phyloP scores from a whole-genome alignment of 2,797 vertebrate genomes.

The Oceanodroma leucorhoa region DNA sequence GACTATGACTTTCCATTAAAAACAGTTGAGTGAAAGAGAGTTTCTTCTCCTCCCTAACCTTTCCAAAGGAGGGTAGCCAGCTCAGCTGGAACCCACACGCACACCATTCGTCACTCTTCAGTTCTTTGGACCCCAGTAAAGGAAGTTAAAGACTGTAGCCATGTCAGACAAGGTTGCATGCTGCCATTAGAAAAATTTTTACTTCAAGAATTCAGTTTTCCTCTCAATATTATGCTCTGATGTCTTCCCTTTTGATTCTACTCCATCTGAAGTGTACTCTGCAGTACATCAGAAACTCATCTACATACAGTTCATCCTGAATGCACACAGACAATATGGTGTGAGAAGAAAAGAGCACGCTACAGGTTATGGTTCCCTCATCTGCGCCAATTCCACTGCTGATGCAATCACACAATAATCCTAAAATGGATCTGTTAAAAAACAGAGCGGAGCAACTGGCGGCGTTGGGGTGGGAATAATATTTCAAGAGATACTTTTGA shows the following conservation, averaged over 20 bases:
- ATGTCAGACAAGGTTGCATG: background rate
- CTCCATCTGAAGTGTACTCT: background rate
- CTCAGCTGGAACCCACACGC: background rate
- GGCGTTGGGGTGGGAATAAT: background rate
- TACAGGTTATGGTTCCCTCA: background rate
- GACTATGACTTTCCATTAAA: background rate
- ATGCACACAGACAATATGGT: background rate
- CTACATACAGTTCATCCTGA: background rate
- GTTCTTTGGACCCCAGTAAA: too few species aligned
- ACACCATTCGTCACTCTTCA: fast-evolving
- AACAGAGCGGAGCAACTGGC: background rate
- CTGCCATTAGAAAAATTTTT: background rate
- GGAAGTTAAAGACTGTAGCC: background rate
- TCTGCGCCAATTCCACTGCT: background rate
- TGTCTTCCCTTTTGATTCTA: background rate
- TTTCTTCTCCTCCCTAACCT: background rate
- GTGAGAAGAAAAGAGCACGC: fast-evolving
- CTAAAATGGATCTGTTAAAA: background rate
- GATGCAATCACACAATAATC: background rate
- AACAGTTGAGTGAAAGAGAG: background rate
- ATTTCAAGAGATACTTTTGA: background rate
- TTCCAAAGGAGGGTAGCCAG: background rate
- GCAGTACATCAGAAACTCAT: background rate
- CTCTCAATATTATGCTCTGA: background rate
- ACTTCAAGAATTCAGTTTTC: background rate